These are phyloP conservation scores for Calcarius ornatus DNA, from an alignment of 2,113 vertebrate genomes.

Conservation along the genomic window DNA sequence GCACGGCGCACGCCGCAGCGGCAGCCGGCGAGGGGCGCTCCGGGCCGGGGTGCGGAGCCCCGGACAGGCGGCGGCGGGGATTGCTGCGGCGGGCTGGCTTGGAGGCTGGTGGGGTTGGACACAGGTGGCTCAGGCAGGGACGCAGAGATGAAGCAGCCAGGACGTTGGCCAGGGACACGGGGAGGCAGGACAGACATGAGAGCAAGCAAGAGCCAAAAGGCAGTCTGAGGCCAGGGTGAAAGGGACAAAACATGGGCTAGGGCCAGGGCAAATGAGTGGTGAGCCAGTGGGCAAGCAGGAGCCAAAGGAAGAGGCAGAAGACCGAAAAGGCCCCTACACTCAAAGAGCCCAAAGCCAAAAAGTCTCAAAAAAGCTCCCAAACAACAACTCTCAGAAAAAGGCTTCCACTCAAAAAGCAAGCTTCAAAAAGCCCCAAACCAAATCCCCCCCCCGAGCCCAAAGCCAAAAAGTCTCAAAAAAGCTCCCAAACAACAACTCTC, in stretches of 20 bases:
- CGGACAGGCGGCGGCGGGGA: rapidly evolving
- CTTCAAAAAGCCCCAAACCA: background rate
- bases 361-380: background rate
- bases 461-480: background rate
- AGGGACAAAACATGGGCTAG: background rate
- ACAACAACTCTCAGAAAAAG: rapidly evolving
- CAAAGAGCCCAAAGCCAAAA: background rate
- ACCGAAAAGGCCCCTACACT: background rate
- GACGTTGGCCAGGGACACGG: no score
- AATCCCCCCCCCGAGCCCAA: rapidly evolving
- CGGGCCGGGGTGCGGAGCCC: no score
- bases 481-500: rapidly evolving
- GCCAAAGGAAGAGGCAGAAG: background rate
- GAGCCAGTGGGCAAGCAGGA: background rate
- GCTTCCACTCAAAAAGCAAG: background rate
- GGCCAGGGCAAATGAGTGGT: background rate
- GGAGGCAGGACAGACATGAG: background rate
- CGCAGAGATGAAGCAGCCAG: background rate
- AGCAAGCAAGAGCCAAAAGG: background rate
- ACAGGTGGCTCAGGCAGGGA: no score
- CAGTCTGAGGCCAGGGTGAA: no score
- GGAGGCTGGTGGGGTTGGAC: rapidly evolving
- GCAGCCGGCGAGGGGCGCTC: no score
- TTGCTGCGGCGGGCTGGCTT: background rate
- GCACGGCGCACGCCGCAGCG: no score